Evolutionary conservation across 2,888 invertebrate genomes (phyloP), one percentile per base, ranked within the genome.

Genomic region (Syrphus vitripennis): DNA sequence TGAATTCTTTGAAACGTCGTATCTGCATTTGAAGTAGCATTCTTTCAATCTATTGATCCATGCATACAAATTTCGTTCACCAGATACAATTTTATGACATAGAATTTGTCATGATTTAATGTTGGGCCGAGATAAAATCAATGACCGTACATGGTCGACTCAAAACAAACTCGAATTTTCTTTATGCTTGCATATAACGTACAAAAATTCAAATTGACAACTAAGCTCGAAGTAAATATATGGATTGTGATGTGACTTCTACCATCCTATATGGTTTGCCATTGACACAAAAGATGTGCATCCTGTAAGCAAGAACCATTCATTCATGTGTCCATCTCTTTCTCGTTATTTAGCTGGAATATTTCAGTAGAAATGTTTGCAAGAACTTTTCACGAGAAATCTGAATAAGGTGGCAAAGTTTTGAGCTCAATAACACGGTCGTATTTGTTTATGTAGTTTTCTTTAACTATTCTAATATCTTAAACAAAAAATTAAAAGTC

Each of bases 221-320:
- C 72, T 77, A 72, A 86, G 77, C 81, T 82, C 72, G 67, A 86
- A 63, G 82, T 81, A 77, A 77, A 77, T 75, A 55, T 69, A 65
- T 31, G 76, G 76, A 81, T 84, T 81, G 77, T 69, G 45, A 50
- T 50, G 14, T 63, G 84, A 84, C 75, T 84, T 74, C 77, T 55
- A 67, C 45, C 45, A 65, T 42, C 48, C 72, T 55, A 79, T 55
- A 79, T 74, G 83, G 72, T 74, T 79, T 72, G 40, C 59, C 71
- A 81, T 55, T 72, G 72, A 76, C 77, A 77, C 61, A 86, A 81
- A 77, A 77, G 77, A 77, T 81, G 82, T 82, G 77, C 84, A 77
- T 86, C 81, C 77, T 86, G 81, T 82, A 82, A 82, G 77, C 82
- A 77, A 70, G 76, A 77, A 48, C 84, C 42, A 86, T 86, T 77